Evolutionary conservation across 2,888 invertebrate species (phyloP).

Genomic region (Seladonia tumulorum): DNA sequence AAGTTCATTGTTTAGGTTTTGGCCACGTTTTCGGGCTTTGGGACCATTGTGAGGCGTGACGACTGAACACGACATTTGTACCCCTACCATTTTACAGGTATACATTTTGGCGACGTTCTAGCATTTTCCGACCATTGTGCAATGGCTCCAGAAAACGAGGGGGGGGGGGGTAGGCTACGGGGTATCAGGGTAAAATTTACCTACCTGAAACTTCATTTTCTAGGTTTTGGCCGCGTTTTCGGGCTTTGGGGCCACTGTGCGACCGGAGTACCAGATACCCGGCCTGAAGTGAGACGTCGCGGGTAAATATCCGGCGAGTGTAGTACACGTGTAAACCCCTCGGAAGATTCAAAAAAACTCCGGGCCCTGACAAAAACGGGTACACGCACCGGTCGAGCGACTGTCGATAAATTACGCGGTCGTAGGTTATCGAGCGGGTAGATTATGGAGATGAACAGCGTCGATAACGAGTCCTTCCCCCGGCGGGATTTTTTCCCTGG

Average conservation of each 20-base stretch:
- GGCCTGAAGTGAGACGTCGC: conserved; percentile 28
- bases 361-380: not conserved
- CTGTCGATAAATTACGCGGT: conserved; percentile 70
- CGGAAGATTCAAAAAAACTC: conserved; percentile 13
- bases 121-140: no score
- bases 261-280: not conserved
- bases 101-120: no score
- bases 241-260: no score
- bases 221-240: no score
- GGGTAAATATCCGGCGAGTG: conserved; percentile 42
- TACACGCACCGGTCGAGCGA: conserved; percentile 16
- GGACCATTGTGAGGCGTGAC: no score
- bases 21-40: no score
- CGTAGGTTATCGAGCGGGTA: conserved; percentile 66
- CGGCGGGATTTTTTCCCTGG: conserved; percentile 27
- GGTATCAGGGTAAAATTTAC: no score
- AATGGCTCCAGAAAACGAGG: not conserved
- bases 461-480: conserved; percentile 60
- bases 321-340: conserved; percentile 46
- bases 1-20: no score
- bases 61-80: no score
- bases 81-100: no score
- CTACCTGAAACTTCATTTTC: no score
- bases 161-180: no score
- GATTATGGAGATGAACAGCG: conserved; percentile 68